Evolutionary conservation across 2,888 invertebrate genomes (phyloP), one percentile per base, ranked within the genome.

Genomic region (Acanthosepion pharaonis): DNA sequence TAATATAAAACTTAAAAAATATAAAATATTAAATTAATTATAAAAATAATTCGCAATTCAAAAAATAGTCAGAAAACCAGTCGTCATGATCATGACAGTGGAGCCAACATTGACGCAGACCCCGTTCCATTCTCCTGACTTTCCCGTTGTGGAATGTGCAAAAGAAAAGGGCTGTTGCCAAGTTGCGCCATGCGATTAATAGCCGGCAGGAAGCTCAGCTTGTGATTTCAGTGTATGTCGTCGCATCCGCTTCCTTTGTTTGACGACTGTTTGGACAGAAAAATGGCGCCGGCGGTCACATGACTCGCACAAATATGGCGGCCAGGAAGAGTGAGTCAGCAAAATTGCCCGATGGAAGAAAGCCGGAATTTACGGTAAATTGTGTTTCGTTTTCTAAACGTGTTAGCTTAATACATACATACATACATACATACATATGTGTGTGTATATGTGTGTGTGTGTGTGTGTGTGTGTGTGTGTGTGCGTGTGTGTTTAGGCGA

Each of bases 141-240:
- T 11, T 78, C 0, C 15, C 78, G n/a, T n/a, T 33, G 78, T 11
- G 78, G 78, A 78, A 78, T 78, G 78, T 33, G 78, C 78, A 78
- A n/a, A 78, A 78, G n/a, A n/a, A 78, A 78, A 78, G 78, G 28
- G 28, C 15, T 15, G n/a, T n/a, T 78, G 78, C 78, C 78, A 78
- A 78, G 78, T 78, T 78, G 78, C 20, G 15, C 78, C 78, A 78
- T 78, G 78, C 78, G 78, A 78, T 78, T 78, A 78, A 78, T 78
- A 78, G 78, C 78, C 78, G 78, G 78, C 78, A 78, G 78, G 78
- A 78, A 78, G 78, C 78, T 78, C 78, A 78, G 78, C 78, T 78
- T 78, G 78, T 78, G 78, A 78, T 78, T 78, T 78, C 78, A n/a
- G 33, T 33, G 78, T 78, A 78, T 78, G 78, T 78, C 78, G n/a